A percentile compares a stretch with the other conserved stretches of the same genome.
Evolutionary conservation across 2,888 invertebrate genomes (phyloP).

Genomic region (Chrysina gloriosa): DNA sequence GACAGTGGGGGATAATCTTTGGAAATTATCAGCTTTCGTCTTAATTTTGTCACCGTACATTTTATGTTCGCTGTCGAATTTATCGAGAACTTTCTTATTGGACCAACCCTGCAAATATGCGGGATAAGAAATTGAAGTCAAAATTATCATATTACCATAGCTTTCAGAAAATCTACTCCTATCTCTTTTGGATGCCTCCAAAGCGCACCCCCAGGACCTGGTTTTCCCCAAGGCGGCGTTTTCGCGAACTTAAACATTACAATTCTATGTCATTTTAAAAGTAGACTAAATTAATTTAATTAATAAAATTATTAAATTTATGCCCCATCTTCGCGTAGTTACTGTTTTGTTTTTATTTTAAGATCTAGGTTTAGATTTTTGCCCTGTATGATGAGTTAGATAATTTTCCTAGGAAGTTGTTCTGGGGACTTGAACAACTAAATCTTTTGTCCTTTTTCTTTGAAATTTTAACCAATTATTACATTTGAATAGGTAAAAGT

Average conservation of each 20-base stretch:
- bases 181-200: conserved; percentile 81
- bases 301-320: not conserved
- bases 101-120: conserved; percentile 62
- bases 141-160: conserved; percentile 70
- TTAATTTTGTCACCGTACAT: conserved; percentile 39
- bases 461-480: no score
- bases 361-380: no score
- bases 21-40: conserved; percentile 19
- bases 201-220: conserved; percentile 77
- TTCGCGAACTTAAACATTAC: conserved; percentile 60
- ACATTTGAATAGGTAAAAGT: no score
- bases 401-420: no score
- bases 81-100: conserved; percentile 59
- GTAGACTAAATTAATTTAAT: not conserved
- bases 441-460: no score
- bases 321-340: no score
- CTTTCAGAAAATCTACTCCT: conserved; percentile 80
- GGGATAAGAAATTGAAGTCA: not conserved
- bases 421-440: no score
- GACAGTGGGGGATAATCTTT: conserved; percentile 32
- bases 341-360: no score
- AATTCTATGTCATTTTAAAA: no score
- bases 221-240: conserved; percentile 73
- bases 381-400: no score
- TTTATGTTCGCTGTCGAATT: conserved; percentile 54